Percentiles rank a stretch among this genome's conserved stretches.
Conservation (phyloP, 2,888 invertebrate species). For the Hirtodrosophila cameraria region DNA sequence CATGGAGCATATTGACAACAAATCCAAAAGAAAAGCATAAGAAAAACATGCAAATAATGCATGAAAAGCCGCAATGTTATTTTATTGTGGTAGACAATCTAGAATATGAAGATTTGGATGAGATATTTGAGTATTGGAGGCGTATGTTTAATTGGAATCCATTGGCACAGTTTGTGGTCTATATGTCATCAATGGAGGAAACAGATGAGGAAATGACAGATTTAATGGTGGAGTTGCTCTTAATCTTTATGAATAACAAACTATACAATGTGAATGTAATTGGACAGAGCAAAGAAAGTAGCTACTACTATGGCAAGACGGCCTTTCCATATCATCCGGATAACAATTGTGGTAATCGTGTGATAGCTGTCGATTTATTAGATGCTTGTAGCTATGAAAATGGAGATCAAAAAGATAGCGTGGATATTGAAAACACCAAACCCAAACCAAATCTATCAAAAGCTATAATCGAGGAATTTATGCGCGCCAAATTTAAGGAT, state of each 20-base stretch:
- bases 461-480: conserved; percentile 57
- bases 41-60: conserved; percentile 28
- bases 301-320: conserved; percentile 70
- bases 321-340: conserved; percentile 83
- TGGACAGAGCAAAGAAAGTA: conserved; percentile 73
- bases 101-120: conserved; percentile 78
- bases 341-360: conserved; percentile 81
- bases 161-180: conserved; percentile 82
- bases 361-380: conserved; percentile 72
- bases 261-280: conserved; percentile 82
- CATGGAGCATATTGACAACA: conserved; percentile 72
- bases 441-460: conserved; percentile 2
- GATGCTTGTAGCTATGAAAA: conserved; percentile 76
- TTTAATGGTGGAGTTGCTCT: conserved; percentile 75
- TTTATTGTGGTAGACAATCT: conserved; percentile 77
- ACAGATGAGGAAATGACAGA: conserved; percentile 80
- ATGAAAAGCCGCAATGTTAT: conserved; percentile 82
- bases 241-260: conserved; percentile 77
- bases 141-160: conserved; percentile 82
- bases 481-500: conserved; percentile 69
- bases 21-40: conserved; percentile 13
- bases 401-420: conserved; percentile 13
- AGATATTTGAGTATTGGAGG: conserved; percentile 78
- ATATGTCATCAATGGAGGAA: conserved; percentile 71
- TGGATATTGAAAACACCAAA: not conserved